Base-by-base conservation (phyloP, 2,113 vertebrate genomes). In the Bos taurus region DNA sequence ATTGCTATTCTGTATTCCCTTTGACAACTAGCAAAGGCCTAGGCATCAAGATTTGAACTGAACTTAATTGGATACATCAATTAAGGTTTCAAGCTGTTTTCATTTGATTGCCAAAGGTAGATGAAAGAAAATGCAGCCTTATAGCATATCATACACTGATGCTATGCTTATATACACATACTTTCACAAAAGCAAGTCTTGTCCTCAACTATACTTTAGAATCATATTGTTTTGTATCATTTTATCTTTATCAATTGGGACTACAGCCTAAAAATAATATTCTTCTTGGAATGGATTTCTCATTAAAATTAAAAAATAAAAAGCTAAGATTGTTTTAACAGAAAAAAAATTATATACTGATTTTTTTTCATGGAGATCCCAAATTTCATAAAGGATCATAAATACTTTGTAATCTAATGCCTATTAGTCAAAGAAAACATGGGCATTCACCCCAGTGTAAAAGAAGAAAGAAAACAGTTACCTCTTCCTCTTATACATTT, bases 401-500 rank as follows among this genome's bases (percentile, higher is more conserved):
- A 94, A 78, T 67, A 36, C n/a, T 97, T 94, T 86, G 78, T 59
- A 80, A 6, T 19, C 81, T 92, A 81, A 19, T 93, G 48, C 62
- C 28, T 95, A 36, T 91, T 96, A 96, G 81, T 97, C 93, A 95
- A 98, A 97, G 56, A 71, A 40, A 88, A 97, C 62, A 92, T n/a
- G 30, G 96, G 10, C 97, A 93, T 62, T 96, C 95, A 50, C 36
- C 30, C 4, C 1, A 33, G 30, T 25, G 71, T 62, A 59, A 92
- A 96, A 23, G 46, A 95, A 3, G 1, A 82, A 96, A 0, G 0
- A 87, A 78, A 82, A n/a, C 97, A 97, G 57, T 25, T 59, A 40
- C 23, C 43, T 80, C 33, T 97, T 77, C 62, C 8, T 26, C 36
- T 50, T 67, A 88, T 88, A 88, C 33, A 2, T 97, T 93, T 94